Conservation (phyloP, 2,797 vertebrate genomes). For the Sebastes aleutianus region DNA sequence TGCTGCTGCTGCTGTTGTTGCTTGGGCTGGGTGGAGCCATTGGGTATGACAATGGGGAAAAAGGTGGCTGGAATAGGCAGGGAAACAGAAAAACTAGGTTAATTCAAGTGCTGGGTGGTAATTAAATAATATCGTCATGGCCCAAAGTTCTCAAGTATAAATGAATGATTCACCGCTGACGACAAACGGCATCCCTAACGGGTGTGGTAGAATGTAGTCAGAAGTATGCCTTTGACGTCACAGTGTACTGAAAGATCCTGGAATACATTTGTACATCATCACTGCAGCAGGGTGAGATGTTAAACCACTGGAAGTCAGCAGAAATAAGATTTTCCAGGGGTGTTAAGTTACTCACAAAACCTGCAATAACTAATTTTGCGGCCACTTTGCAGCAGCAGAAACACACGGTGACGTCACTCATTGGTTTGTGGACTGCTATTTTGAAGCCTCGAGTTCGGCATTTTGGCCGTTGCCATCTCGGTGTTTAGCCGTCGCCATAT, state of each 20-base stretch:
- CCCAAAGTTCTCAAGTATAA: neutral
- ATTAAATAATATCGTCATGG: neutral
- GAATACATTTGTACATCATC: neutral
- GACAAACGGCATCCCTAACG: neutral
- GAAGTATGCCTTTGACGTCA: neutral
- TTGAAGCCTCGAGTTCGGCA: too few species aligned
- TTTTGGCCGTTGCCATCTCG: too few species aligned
- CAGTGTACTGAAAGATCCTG: neutral
- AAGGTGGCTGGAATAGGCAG: constrained; percentile 84
- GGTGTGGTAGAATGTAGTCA: neutral
- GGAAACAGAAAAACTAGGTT: constrained; percentile 22
- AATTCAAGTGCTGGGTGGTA: neutral
- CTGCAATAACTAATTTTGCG: neutral
- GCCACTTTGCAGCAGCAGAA: neutral
- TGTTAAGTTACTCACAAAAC: neutral
- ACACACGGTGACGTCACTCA: too few species aligned
- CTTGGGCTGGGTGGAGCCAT: constrained; percentile 99
- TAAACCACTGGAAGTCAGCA: neutral
- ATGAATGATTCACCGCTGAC: neutral
- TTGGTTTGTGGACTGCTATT: too few species aligned
- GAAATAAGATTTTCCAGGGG: neutral
- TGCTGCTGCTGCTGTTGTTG: constrained; percentile 95
- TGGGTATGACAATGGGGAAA: constrained; percentile 87
- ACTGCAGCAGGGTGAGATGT: neutral
- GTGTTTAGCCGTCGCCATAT: too few species aligned